These are phyloP conservation scores for Onthophagus sagittarius DNA, from an alignment of 2,888 invertebrate genomes.

Conservation along the genomic window DNA sequence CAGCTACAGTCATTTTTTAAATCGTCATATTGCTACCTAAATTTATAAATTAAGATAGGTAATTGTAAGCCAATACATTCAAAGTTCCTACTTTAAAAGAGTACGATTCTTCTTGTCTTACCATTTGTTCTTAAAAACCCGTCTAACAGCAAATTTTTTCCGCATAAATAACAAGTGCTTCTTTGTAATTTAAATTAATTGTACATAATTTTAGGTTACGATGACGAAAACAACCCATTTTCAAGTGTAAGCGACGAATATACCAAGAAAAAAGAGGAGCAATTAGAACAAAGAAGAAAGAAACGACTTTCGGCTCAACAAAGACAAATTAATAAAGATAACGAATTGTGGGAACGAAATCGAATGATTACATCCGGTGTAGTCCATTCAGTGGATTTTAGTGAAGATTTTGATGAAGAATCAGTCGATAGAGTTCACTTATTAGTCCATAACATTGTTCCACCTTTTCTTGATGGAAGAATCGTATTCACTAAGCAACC, in stretches of 20 bases:
- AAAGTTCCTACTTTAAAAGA: too few species aligned
- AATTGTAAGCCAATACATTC: too few species aligned
- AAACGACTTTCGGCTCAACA: constrained; percentile 94
- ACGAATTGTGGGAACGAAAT: constrained; percentile 98
- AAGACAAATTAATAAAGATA: constrained; percentile 96
- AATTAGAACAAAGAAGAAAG: constrained; percentile 83
- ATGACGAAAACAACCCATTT: constrained; percentile 92
- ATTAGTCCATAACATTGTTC: constrained; percentile 95
- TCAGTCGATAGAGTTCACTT: constrained; percentile 92
- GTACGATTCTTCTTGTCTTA: too few species aligned
- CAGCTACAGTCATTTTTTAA: too few species aligned
- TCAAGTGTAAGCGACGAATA: constrained; percentile 86
- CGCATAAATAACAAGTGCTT: too few species aligned
- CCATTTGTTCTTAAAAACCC: too few species aligned
- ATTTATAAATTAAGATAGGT: too few species aligned
- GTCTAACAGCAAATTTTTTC: too few species aligned
- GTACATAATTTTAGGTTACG: constrained; percentile 56
- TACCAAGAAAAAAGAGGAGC: constrained; percentile 88
- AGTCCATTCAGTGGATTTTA: constrained; percentile 81
- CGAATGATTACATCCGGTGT: constrained; percentile 95
- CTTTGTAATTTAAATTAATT: background rate
- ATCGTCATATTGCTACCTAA: too few species aligned
- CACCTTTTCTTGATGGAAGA: constrained; percentile 96
- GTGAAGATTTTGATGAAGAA: constrained; percentile 94
- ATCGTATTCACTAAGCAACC: constrained; percentile 99